Evolutionary conservation across 2,113 vertebrate species (phyloP).

Genomic region (Plecturocebus donacophilus): DNA sequence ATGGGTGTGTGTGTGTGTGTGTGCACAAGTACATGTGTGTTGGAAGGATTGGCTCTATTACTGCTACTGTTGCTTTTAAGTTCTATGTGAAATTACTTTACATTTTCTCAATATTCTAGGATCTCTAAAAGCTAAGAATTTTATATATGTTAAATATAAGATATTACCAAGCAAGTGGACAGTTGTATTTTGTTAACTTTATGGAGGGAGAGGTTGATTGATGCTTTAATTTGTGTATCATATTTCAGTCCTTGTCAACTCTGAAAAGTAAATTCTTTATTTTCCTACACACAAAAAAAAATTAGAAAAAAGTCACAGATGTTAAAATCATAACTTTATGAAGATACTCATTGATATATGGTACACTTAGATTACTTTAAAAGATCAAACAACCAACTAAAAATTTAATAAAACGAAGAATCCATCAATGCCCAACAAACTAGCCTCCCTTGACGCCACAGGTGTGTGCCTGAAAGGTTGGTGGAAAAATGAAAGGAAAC

Average conservation of each 20-base stretch:
- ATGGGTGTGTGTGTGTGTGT: accelerated
- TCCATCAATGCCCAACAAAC: conserved; percentile 57
- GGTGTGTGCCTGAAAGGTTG: background rate
- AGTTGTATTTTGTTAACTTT: background rate
- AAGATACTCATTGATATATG: conserved; percentile 65
- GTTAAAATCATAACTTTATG: conserved; percentile 62
- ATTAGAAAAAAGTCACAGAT: conserved; percentile 56
- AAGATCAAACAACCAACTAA: conserved; percentile 62
- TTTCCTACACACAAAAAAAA: conserved; percentile 58
- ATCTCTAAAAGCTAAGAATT: background rate
- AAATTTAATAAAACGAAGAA: conserved; percentile 75
- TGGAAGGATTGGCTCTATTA: background rate
- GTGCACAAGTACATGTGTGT: accelerated
- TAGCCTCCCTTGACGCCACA: background rate
- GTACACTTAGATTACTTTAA: conserved; percentile 67
- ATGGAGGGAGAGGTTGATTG: background rate
- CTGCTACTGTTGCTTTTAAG: background rate
- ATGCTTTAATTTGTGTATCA: conserved; percentile 61
- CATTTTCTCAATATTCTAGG: background rate
- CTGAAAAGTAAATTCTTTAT: conserved; percentile 59
- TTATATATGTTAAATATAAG: background rate
- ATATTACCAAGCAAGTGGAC: background rate
- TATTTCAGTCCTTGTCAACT: conserved; percentile 34
- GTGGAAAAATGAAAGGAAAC: background rate
- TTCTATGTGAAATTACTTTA: background rate